Percentiles rank a stretch among this genome's conserved stretches.
Conservation (phyloP, 2,113 vertebrate genomes). For the Tricholaema leucomelas region DNA sequence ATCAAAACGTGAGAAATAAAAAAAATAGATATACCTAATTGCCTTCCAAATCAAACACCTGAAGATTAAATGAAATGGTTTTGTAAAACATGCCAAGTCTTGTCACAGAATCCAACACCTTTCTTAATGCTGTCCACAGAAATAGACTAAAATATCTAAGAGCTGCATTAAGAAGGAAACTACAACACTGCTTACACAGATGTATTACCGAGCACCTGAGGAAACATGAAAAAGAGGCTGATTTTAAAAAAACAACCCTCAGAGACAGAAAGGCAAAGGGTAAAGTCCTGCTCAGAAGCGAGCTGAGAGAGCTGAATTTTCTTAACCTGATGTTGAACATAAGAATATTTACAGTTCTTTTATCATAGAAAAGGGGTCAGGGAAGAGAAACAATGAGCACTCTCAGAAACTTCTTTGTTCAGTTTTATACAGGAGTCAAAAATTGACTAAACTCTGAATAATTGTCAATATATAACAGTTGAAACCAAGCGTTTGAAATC, state of each 20-base stretch:
- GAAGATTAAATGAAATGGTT: not conserved
- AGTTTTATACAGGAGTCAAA: not conserved
- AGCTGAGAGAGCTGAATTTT: not conserved
- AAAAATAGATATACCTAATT: not conserved
- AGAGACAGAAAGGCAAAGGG: not conserved
- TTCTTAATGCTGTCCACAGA: not conserved
- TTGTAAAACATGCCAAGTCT: not conserved
- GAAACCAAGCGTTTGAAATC: not conserved
- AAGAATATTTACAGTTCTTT: not conserved
- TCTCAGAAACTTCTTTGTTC: not conserved
- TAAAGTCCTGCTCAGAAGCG: not conserved
- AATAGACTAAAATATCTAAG: slow-evolving; percentile 4
- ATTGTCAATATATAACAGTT: not conserved
- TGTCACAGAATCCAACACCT: not conserved
- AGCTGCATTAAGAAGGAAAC: not conserved
- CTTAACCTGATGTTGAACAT: not conserved
- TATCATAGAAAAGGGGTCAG: not conserved
- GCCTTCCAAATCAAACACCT: slow-evolving; percentile 37
- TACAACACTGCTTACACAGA: not conserved
- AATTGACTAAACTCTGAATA: not conserved
- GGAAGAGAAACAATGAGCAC: not conserved
- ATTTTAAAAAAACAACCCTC: not conserved
- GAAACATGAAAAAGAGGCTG: not conserved
- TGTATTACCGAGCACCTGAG: not conserved
- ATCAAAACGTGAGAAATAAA: not conserved